Conservation (phyloP, 2,888 invertebrate genomes). For the Cheilosia urbana region DNA sequence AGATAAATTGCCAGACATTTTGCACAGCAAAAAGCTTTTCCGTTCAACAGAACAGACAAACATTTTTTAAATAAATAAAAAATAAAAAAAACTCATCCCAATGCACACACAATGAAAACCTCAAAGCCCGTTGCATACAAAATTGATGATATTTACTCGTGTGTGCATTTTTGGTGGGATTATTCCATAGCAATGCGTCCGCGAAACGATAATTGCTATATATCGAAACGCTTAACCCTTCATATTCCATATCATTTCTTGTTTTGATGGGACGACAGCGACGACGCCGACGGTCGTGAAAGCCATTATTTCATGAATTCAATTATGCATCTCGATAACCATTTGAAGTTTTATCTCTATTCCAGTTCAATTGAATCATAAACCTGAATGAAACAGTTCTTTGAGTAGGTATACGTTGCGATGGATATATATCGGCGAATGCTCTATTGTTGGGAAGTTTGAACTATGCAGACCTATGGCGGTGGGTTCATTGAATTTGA, state of each 20-base stretch:
- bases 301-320: conserved; percentile 57
- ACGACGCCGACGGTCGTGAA: conserved; percentile 1
- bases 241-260: conserved; percentile 12
- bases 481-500: no score
- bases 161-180: conserved; percentile 39
- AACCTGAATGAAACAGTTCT: conserved; percentile 21
- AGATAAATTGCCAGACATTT: no score
- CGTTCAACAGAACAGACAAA: no score
- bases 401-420: background rate
- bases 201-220: conserved; percentile 66
- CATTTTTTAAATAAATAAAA: no score
- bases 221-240: conserved; percentile 43
- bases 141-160: conserved; percentile 39
- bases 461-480: no score
- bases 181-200: conserved; percentile 61
- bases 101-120: background rate
- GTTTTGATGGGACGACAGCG: conserved; percentile 1
- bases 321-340: conserved; percentile 61
- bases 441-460: no score
- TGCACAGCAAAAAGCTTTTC: no score
- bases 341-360: conserved; percentile 69
- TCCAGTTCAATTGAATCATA: conserved; percentile 67
- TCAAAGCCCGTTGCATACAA: conserved; percentile 34
- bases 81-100: no score
- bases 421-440: no score